Evolutionary conservation across 2,113 vertebrate genomes (phyloP).

Genomic region (Platycercus adscitus): DNA sequence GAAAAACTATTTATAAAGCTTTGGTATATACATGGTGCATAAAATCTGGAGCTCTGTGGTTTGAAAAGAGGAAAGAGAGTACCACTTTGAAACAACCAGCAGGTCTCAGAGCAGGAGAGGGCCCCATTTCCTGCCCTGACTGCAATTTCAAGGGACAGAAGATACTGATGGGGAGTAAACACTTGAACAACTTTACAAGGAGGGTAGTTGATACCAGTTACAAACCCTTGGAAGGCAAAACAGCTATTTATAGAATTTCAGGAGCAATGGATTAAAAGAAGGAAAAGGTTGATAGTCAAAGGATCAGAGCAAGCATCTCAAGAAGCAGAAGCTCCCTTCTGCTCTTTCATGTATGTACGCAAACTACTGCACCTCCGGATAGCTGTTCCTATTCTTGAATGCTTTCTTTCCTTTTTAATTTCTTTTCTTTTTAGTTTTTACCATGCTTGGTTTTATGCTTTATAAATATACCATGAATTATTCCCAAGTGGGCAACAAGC

Average conservation of each 20-base stretch:
- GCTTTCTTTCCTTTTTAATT: background rate
- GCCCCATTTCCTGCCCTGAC: background rate
- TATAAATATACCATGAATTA: background rate
- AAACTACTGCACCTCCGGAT: background rate
- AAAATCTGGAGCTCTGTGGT: background rate
- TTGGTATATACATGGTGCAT: background rate
- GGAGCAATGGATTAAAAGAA: background rate
- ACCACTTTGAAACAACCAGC: background rate
- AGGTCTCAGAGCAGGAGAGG: background rate
- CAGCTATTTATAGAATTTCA: background rate
- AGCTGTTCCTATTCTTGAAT: background rate
- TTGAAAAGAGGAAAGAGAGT: background rate
- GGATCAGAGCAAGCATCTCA: background rate
- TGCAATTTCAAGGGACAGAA: background rate
- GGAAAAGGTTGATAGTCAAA: background rate
- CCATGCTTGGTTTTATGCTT: background rate
- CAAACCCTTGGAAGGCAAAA: background rate
- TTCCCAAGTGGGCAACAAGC: constrained; percentile 16
- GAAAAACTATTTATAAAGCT: constrained; percentile 23
- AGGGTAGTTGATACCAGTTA: background rate
- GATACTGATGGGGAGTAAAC: background rate
- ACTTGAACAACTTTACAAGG: background rate
- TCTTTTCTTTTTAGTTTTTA: background rate
- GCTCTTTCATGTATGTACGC: background rate
- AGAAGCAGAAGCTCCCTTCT: background rate